phyloP scores from a whole-genome alignment of 2,113 vertebrate genomes.

The Alethe diademata region DNA sequence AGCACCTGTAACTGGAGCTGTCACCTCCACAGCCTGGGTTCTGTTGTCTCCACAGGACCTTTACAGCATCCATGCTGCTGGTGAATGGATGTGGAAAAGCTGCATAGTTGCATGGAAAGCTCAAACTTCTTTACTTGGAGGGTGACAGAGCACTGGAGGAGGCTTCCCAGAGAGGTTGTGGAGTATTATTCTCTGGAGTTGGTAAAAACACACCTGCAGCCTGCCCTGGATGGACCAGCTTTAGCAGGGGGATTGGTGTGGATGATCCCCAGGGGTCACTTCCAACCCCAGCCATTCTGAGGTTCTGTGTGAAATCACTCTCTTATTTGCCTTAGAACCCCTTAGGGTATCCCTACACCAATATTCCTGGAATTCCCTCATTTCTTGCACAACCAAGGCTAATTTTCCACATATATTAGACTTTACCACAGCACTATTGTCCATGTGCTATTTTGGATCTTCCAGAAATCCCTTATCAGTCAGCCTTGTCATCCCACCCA shows the following conservation, averaged over 20 bases:
- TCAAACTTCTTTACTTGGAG: background rate
- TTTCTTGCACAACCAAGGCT: background rate
- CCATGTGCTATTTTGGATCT: background rate
- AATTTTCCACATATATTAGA: rapidly evolving
- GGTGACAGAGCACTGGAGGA: background rate
- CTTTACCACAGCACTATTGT: background rate
- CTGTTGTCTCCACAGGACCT: background rate
- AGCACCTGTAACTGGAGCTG: background rate
- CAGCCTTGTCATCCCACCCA: background rate
- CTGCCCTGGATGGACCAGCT: background rate
- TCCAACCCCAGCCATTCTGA: background rate
- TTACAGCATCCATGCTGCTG: background rate
- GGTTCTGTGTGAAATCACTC: background rate
- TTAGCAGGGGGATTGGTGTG: background rate
- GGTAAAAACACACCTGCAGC: background rate
- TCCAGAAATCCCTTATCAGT: background rate
- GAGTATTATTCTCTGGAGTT: background rate
- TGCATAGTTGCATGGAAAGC: background rate
- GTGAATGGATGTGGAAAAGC: background rate
- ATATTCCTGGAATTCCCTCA: background rate
- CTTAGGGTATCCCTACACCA: background rate
- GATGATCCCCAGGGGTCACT: background rate
- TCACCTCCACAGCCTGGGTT: background rate
- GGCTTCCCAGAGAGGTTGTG: background rate
- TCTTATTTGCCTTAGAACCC: background rate